Base-by-base conservation (phyloP, 2,888 invertebrate genomes). In the Hoplodrina blanda region DNA sequence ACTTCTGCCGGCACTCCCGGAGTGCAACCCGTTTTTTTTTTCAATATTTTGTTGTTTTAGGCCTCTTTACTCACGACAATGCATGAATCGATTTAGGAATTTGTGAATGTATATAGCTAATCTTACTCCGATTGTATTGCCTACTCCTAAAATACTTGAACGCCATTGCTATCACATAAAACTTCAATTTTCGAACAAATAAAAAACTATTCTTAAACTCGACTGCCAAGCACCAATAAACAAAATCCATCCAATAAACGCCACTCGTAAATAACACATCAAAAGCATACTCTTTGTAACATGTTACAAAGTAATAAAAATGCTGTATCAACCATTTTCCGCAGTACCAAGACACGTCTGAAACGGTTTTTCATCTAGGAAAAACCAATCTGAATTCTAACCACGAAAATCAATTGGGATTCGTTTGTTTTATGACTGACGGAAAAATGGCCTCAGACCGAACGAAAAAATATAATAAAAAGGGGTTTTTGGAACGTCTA, bases 321-420 rank as follows among this genome's bases (percentile, higher is more conserved):
- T 25, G 56, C 19, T 57, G 46, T 70, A 70, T 61, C 50, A 37
- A 41, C 20, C 11, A 61, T 79, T 74, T 75, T 66, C 44, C 62
- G 33, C 49, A 37, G 54, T 56, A 56, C 54, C 55, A 61, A 70
- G 75, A 54, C 49, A 55, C 13, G 44, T 46, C 56, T 41, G 60
- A 13, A 68, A 68, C 49, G 10, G 52, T 67, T 67, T 78, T 81
- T 74, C 73, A 74, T 78, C 55, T 78, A 44, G 50, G n/a, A 54
- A 73, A 77, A 78, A 46, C 70, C 78, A 70, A 81, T 80, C 70
- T 66, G 57, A 68, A 80, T 74, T 78, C 81, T 46, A 70, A 70
- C 81, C 81, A 74, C 74, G 78, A 68, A 68, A 81, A 78, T 81
- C 74, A 81, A 81, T 81, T 62, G 65, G 33, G 46, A 11, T 63